Base-by-base conservation (phyloP, 2,113 vertebrate species). In the Eclectus roratus region DNA sequence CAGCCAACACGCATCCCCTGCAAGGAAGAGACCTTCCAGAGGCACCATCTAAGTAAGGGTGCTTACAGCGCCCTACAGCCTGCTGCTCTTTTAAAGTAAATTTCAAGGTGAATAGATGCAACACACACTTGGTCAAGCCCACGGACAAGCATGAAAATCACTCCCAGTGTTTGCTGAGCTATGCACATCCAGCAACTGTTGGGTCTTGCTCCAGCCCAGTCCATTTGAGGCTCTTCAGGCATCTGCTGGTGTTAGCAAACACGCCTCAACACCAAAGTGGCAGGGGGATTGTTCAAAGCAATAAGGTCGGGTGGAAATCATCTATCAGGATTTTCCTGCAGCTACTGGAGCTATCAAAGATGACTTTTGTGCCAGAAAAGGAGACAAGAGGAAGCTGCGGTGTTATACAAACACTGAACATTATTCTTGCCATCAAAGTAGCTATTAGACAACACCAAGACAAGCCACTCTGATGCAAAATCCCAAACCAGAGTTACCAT, bases 71-170 rank as follows among this genome's bases (percentile, higher is more conserved):
- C 64, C 70, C 41, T 7, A 29, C 25, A 92, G 81, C 49, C 78
- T 37, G 46, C 16, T 35, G 39, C 49, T 24, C 71, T 85, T 88
- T 7, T 37, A 35, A 89, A 96, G 94, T 95, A 71, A 35, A 97
- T 96, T 96, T 97, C 70, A 88, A 93, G 95, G 91, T 66, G 71
- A 93, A 96, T 91, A 96, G 96, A 94, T 95, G 91, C 72, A 88
- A 74, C 8, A 4, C 5, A 16, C 17, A 43, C 41, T 53, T 0
- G 10, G 60, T 21, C 46, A 43, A 77, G 58, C 41, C 46, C 74
- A 58, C 0, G 6, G 64, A 69, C 1, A 1, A 79, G 88, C 68
- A 1, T 85, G 85, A 91, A 93, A 96, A 94, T 85, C 0, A 1
- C 35, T 95, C 66, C 46, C 85, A 85, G 94, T 2, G 0, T 89